Percentiles rank a stretch among this genome's conserved stretches.
Conservation (phyloP, 1,140 invertebrate genomes). For the Sipha flava region DNA sequence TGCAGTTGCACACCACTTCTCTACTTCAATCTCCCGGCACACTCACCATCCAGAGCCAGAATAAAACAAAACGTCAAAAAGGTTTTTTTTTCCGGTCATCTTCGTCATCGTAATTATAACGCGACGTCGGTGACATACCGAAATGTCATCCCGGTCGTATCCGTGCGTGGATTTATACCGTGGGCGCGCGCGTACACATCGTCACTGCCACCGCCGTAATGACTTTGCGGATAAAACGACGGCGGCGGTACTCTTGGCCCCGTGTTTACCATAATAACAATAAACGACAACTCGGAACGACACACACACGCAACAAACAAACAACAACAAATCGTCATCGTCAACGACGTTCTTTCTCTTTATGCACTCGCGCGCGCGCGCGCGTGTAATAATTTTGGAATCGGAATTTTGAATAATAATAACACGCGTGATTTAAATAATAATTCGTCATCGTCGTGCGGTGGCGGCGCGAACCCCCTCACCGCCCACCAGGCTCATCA, state of each 20-base stretch:
- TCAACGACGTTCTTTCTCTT: background rate
- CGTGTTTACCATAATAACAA: constrained; percentile 28
- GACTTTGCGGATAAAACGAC: constrained; percentile 10
- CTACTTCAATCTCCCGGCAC: background rate
- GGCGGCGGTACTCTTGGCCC: background rate
- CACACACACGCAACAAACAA: background rate
- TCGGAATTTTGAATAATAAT: constrained; percentile 32
- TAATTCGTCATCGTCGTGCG: constrained; percentile 13
- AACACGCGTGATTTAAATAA: constrained; percentile 27
- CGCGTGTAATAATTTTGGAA: constrained; percentile 2
- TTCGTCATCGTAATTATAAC: background rate
- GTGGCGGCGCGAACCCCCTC: background rate
- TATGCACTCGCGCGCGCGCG: background rate
- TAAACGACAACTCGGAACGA: background rate
- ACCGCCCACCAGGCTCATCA: background rate
- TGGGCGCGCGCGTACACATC: background rate
- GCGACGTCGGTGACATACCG: background rate
- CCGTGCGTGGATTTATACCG: background rate
- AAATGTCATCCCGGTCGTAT: background rate
- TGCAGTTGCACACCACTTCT: too few species aligned
- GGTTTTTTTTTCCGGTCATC: background rate
- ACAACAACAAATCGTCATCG: constrained; percentile 1
- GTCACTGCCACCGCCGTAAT: background rate
- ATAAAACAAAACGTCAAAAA: constrained; percentile 3
- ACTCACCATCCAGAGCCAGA: background rate